Evolutionary conservation across 1,140 invertebrate genomes (phyloP).

Genomic region (Drosophila eugracilis): DNA sequence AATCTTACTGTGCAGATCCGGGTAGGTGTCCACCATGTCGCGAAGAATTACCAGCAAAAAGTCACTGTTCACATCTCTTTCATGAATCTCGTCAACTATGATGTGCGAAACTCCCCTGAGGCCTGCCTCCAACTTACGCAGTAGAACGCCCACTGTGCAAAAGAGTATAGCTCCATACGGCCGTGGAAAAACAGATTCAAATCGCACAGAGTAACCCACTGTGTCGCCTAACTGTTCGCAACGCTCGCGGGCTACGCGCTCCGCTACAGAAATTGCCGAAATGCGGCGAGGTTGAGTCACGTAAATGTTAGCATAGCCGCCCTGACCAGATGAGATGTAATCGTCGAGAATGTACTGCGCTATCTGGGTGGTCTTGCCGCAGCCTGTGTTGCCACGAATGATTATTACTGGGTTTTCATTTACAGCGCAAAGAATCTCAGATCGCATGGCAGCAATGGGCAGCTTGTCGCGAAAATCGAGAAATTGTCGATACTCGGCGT

Average conservation of each 20-base stretch:
- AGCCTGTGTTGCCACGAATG: constrained; percentile 97
- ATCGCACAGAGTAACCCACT: constrained; percentile 96
- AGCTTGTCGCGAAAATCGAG: constrained; percentile 89
- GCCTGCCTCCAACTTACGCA: constrained; percentile 95
- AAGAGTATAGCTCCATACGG: constrained; percentile 97
- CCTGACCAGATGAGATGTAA: constrained; percentile 93
- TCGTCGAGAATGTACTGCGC: constrained; percentile 99
- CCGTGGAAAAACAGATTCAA: constrained; percentile 94
- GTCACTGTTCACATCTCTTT: constrained; percentile 98
- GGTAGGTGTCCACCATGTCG: constrained; percentile 96
- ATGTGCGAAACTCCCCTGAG: constrained; percentile 95
- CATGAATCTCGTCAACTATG: constrained; percentile 98
- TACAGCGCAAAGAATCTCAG: constrained; percentile 92
- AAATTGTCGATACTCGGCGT: constrained; percentile 69
- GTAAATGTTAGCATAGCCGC: constrained; percentile 93
- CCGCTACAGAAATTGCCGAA: constrained; percentile 96
- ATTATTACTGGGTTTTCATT: constrained; percentile 95
- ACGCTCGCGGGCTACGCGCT: constrained; percentile 94
- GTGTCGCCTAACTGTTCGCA: constrained; percentile 92
- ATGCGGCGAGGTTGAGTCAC: constrained; percentile 98
- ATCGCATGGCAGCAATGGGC: constrained; percentile 91
- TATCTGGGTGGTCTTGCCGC: constrained; percentile 94
- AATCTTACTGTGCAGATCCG: constrained; percentile 91
- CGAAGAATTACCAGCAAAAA: constrained; percentile 97
- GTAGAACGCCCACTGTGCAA: constrained; percentile 96